Percentiles rank a stretch among this genome's conserved stretches.
Evolutionary conservation across 1,140 invertebrate species (phyloP).

Genomic region (Nebria ingens): DNA sequence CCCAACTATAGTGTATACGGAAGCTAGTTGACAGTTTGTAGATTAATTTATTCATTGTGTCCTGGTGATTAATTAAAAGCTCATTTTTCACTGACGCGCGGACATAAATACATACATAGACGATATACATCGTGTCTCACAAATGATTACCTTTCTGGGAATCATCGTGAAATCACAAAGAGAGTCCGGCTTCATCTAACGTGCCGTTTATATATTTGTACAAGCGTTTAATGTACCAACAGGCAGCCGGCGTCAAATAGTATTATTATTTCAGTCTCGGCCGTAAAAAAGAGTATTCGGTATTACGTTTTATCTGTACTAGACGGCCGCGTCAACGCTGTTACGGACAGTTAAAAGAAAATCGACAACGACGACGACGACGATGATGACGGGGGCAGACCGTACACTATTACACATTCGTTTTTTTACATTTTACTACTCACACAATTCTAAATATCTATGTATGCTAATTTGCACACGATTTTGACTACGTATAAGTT

Average conservation of each 20-base stretch:
- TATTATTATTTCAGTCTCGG: conserved; percentile 7
- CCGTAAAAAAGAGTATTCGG: conserved; percentile 7
- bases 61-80: conserved; percentile 1
- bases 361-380: conserved; percentile 1
- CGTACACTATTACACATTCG: no score
- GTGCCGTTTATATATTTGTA: conserved; percentile 5
- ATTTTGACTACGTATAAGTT: no score
- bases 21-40: no score
- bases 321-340: neutral
- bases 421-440: no score
- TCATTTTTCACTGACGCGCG: neutral
- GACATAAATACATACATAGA: neutral
- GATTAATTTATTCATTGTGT: conserved; percentile 6
- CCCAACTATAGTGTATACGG: no score
- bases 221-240: neutral
- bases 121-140: no score
- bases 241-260: neutral
- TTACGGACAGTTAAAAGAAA: conserved; percentile 4
- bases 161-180: neutral
- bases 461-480: no score
- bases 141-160: no score
- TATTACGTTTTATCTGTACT: conserved; percentile 7
- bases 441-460: no score
- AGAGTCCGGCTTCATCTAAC: no score
- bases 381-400: neutral